These are phyloP conservation scores for Drosophila repleta DNA, from an alignment of 1,140 invertebrate genomes.

Conservation along the genomic window DNA sequence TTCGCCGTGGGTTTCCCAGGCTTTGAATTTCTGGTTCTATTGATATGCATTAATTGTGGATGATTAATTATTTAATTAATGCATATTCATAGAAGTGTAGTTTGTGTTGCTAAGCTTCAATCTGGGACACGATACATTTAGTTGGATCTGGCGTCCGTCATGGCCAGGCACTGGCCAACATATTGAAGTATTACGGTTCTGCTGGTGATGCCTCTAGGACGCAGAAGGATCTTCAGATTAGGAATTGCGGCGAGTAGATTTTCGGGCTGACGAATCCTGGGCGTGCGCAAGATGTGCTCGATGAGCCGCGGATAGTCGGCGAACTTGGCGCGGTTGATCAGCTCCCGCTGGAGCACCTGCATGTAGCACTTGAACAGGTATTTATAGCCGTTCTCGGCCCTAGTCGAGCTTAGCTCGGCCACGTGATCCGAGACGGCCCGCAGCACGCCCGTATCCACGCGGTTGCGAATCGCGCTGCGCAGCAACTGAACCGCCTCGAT, in stretches of 20 bases:
- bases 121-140: too few relatives aligned
- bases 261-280: conserved; percentile 1
- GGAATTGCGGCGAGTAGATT: neutral
- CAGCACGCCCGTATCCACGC: conserved; percentile 5
- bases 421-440: neutral
- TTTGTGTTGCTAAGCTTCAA: too few relatives aligned
- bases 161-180: neutral
- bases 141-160: too few relatives aligned
- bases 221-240: conserved; percentile 15
- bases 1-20: too few relatives aligned
- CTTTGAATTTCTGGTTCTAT: too few relatives aligned
- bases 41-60: too few relatives aligned
- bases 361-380: conserved; percentile 37
- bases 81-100: too few relatives aligned
- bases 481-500: conserved; percentile 29
- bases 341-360: neutral
- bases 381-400: conserved; percentile 4
- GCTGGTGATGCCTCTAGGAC: neutral
- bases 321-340: neutral
- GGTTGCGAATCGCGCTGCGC: conserved; percentile 4
- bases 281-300: conserved; percentile 14
- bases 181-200: neutral
- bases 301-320: conserved; percentile 11
- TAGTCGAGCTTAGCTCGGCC: neutral
- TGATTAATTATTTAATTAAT: too few relatives aligned